Conservation (phyloP, 2,888 invertebrate genomes). For the Epistrophe eligans region DNA sequence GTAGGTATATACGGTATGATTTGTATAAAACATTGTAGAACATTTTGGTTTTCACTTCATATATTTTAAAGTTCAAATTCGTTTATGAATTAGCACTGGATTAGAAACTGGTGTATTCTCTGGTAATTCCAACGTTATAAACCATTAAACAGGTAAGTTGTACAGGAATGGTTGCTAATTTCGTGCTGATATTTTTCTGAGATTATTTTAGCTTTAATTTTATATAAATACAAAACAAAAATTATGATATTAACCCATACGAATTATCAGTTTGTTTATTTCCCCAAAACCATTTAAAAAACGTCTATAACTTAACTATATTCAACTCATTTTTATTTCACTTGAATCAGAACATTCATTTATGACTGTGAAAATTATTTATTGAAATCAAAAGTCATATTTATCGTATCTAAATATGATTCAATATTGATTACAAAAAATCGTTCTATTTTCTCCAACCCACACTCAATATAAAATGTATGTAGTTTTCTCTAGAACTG, state of each 20-base stretch:
- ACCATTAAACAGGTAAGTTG: too few species aligned
- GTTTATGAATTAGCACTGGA: too few species aligned
- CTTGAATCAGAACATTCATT: neutral
- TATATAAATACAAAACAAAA: neutral
- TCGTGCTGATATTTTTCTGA: too few species aligned
- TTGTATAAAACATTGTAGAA: too few species aligned
- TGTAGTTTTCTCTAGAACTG: slow-evolving; percentile 17
- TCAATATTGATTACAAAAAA: slow-evolving; percentile 28
- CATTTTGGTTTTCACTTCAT: too few species aligned
- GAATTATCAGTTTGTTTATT: neutral
- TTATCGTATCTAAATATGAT: slow-evolving; percentile 15
- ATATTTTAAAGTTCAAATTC: too few species aligned
- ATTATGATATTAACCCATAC: neutral
- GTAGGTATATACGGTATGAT: too few species aligned
- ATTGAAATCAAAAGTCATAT: neutral
- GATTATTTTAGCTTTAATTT: too few species aligned
- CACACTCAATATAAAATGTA: neutral
- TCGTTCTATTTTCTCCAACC: neutral
- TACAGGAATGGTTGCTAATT: too few species aligned
- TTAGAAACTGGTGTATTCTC: too few species aligned
- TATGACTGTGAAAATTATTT: neutral
- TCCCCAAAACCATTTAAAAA: neutral
- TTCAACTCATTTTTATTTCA: neutral
- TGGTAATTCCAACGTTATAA: too few species aligned
- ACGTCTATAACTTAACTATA: neutral